Conservation (phyloP, 2,888 invertebrate species). For the Zaprionus lineosus region DNA sequence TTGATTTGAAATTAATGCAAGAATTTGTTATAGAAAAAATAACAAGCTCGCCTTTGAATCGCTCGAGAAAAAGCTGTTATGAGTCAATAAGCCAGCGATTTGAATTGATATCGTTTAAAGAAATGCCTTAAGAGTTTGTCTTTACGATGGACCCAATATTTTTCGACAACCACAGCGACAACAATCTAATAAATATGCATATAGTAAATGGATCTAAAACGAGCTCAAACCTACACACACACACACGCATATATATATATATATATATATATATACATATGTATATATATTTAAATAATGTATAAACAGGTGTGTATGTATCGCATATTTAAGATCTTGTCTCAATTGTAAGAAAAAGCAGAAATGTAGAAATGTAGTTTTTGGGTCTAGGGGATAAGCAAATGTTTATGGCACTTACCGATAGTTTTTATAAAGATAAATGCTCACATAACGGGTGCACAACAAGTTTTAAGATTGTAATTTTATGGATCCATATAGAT, state of each 20-base stretch:
- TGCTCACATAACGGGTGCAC: slow-evolving; percentile 26
- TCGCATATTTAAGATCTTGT: slow-evolving; percentile 47
- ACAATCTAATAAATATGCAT: slow-evolving; percentile 64
- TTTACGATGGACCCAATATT: slow-evolving; percentile 9
- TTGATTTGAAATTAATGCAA: slow-evolving; percentile 82
- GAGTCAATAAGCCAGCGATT: slow-evolving; percentile 66
- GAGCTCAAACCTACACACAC: slow-evolving; percentile 56
- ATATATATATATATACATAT: slow-evolving; percentile 1
- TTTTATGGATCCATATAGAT: slow-evolving; percentile 4
- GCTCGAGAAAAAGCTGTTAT: slow-evolving; percentile 70
- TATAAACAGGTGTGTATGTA: not conserved
- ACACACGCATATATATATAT: not conserved
- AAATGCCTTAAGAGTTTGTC: slow-evolving; percentile 32
- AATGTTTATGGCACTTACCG: slow-evolving; percentile 47
- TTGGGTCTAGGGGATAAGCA: slow-evolving; percentile 47
- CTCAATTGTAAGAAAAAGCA: slow-evolving; percentile 58
- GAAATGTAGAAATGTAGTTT: slow-evolving; percentile 25
- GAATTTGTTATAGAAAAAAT: slow-evolving; percentile 80
- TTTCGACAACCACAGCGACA: too few species aligned
- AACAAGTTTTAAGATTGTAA: slow-evolving; percentile 1
- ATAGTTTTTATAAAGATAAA: slow-evolving; percentile 28
- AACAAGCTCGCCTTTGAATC: slow-evolving; percentile 75
- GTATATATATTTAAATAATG: not conserved
- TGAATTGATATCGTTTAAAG: slow-evolving; percentile 75
- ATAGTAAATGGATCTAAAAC: slow-evolving; percentile 35